Base-by-base conservation (phyloP, 2,888 invertebrate genomes). In the Thalpophila matura region DNA sequence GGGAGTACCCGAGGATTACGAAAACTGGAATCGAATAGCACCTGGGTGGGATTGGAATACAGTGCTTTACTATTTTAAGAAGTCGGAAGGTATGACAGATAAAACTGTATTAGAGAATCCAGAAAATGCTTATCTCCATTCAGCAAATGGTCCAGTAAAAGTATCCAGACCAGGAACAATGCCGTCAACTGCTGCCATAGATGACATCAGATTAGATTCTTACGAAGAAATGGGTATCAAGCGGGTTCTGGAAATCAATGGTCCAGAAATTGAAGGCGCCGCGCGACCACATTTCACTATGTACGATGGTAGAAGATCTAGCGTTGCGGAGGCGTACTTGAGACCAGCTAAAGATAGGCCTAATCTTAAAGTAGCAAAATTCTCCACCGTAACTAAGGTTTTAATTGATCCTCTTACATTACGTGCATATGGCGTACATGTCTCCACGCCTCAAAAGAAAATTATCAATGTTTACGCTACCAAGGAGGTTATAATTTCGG, bases 321-420 rank as follows among this genome's bases (percentile, higher is more conserved):
- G 94, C 51, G 89, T 91, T 6, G 92, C 91, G 0, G 93, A 94
- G 66, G 86, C 89, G 4, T 94, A 90, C 74, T 72, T 94, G 37
- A 79, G 74, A 62, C 80, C 84, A 27, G 74, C 65, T 12, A 86
- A 84, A 79, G 68, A 86, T 42, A 88, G 85, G 74, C 71, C 81
- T 2, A 93, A 94, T 77, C 79, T 94, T 16, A 83, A 77, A 47
- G 70, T 93, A 46, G 86, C 91, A 0, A 92, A 91, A 76, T 81
- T 83, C 62, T 79, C 89, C 1, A 88, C 84, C 63, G 94, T 85
- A 14, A 87, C 81, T 16, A 91, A 86, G 77, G 56, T 94, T n/a
- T 77, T 93, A 47, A 87, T 93, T 27, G 83, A 91, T 71, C 80
- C 82, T 20, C 26, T 74, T 10, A 84, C 79, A 12, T 62, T 72